Evolutionary conservation across 37 sponge, comb jelly and placozoan species (phyloP).

Genomic region (Axinella damicornis): DNA sequence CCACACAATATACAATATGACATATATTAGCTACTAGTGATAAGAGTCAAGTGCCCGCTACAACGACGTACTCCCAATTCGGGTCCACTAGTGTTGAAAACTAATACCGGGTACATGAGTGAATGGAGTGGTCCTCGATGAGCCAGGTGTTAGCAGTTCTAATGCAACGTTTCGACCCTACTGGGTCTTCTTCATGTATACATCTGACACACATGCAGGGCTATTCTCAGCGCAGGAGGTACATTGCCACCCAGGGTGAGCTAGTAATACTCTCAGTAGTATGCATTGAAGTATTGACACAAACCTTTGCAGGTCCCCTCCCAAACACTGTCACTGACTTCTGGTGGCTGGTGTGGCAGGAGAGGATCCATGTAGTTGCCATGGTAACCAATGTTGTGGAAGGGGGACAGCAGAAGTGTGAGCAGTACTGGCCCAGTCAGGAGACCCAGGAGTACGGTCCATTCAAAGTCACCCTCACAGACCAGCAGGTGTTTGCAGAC

Average conservation of each 20-base stretch:
- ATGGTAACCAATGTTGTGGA: slow-evolving; percentile 45
- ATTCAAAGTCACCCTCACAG: slow-evolving; percentile 17
- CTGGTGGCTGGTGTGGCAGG: slow-evolving; percentile 45
- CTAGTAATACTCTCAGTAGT: too few relatives aligned
- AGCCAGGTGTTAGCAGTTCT: too few relatives aligned
- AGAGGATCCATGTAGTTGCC: slow-evolving; percentile 9
- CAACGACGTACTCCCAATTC: too few relatives aligned
- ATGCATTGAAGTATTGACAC: too few relatives aligned
- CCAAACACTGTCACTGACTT: slow-evolving; percentile 18
- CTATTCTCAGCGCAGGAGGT: slow-evolving; percentile 26
- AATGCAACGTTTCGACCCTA: too few relatives aligned
- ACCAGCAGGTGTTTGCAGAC: slow-evolving; percentile 15
- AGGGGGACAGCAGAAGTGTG: slow-evolving; percentile 20
- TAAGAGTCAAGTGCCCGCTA: too few relatives aligned
- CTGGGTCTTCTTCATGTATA: not conserved
- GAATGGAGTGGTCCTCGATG: too few relatives aligned
- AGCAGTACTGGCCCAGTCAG: slow-evolving; percentile 36
- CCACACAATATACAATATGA: too few relatives aligned
- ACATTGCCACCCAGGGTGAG: slow-evolving; percentile 70
- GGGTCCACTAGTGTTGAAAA: too few relatives aligned
- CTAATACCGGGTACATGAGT: too few relatives aligned
- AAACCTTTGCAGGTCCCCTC: slow-evolving; percentile 8
- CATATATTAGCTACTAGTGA: too few relatives aligned
- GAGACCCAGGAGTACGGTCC: slow-evolving; percentile 10
- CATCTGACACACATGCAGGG: slow-evolving; percentile 51